A percentile compares a stretch with the other conserved stretches of the same genome.
Evolutionary conservation across 2,113 vertebrate genomes (phyloP).

Genomic region (Sebastes schlegelii): DNA sequence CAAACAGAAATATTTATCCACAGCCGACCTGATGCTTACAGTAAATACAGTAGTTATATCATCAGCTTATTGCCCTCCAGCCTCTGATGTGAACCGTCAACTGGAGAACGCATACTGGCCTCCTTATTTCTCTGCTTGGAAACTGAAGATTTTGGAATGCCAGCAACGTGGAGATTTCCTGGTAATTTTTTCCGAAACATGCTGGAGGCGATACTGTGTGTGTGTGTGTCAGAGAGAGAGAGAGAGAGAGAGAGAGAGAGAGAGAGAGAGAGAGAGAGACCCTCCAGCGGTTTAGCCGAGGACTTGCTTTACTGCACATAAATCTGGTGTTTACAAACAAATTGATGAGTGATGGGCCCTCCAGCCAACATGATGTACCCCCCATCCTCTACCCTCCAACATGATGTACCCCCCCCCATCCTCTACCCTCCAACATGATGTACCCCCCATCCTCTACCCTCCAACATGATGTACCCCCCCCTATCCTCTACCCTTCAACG

Average conservation of each 20-base stretch:
- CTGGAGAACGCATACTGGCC: neutral
- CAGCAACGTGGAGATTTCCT: constrained; percentile 60
- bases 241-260: neutral
- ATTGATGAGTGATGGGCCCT: constrained; percentile 83
- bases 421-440: constrained; percentile 31
- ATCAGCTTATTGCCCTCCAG: constrained; percentile 15
- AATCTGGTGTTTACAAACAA: constrained; percentile 86
- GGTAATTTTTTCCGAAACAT: constrained; percentile 59
- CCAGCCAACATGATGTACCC: constrained; percentile 51
- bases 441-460: neutral
- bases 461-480: constrained; percentile 35
- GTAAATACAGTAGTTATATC: constrained; percentile 32
- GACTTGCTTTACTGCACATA: constrained; percentile 80
- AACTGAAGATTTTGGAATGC: constrained; percentile 47
- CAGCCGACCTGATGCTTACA: constrained; percentile 32
- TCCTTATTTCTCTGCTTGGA: constrained; percentile 17
- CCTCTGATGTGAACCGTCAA: constrained; percentile 6
- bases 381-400: constrained; percentile 24
- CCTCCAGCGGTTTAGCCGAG: constrained; percentile 62
- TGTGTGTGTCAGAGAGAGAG: neutral
- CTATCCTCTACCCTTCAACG: constrained; percentile 31
- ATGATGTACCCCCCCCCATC: neutral
- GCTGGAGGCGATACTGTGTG: constrained; percentile 44
- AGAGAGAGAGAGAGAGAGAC: no score
- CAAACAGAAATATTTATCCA: constrained; percentile 32